Percentiles rank a stretch among this genome's conserved stretches.
Evolutionary conservation across 2,113 vertebrate genomes (phyloP).

Genomic region (Neoarius graeffei): DNA sequence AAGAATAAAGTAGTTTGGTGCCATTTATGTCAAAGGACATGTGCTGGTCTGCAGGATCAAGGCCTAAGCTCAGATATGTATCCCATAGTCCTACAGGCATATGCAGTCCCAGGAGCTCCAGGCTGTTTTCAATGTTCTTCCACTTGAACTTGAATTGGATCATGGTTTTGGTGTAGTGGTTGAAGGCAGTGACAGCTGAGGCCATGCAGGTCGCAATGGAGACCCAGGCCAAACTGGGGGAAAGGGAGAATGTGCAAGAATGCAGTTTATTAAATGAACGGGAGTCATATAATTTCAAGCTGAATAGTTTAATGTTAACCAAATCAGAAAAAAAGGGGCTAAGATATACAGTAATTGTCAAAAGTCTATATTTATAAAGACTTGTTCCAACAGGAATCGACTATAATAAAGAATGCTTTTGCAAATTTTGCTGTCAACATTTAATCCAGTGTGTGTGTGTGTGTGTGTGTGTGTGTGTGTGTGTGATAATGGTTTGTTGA

Average conservation of each 20-base stretch:
- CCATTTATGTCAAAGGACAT: constrained; percentile 63
- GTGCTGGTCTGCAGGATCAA: constrained; percentile 59
- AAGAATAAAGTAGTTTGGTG: constrained; percentile 60
- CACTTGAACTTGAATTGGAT: constrained; percentile 84
- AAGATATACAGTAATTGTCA: neutral
- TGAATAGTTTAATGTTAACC: neutral
- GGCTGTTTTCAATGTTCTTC: constrained; percentile 78
- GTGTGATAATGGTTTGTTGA: neutral
- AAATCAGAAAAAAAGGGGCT: neutral
- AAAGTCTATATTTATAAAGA: neutral
- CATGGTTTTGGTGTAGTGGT: constrained; percentile 84
- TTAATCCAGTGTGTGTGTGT: neutral
- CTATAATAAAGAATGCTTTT: neutral
- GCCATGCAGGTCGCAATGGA: constrained; percentile 89
- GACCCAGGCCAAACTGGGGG: constrained; percentile 82
- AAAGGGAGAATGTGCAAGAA: neutral
- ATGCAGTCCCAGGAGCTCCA: constrained; percentile 73
- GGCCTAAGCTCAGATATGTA: constrained; percentile 72
- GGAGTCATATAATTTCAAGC: neutral
- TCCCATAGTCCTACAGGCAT: constrained; percentile 77
- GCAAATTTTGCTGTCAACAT: neutral
- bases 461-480: neutral
- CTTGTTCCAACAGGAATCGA: neutral
- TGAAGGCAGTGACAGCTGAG: constrained; percentile 81
- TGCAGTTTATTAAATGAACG: neutral